These are phyloP conservation scores for Cyprinus carpio DNA, from an alignment of 2,113 vertebrate species.

Conservation along the genomic window DNA sequence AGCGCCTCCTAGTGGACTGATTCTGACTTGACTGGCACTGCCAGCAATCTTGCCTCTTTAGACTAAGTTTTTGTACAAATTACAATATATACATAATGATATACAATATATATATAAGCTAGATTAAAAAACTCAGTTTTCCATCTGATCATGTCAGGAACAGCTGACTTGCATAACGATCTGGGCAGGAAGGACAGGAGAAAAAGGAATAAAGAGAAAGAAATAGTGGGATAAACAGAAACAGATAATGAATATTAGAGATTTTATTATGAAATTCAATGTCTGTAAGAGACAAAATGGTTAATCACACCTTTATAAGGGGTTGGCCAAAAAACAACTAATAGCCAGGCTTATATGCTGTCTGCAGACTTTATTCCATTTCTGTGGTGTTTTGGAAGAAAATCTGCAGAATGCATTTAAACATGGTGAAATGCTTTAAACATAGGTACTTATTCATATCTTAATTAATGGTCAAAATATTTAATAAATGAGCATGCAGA, in stretches of 20 bases:
- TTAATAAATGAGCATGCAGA: background rate
- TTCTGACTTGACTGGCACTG: conserved; percentile 23
- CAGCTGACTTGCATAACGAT: conserved; percentile 74
- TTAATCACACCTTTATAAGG: background rate
- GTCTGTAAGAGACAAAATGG: conserved; percentile 6
- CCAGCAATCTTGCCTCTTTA: conserved; percentile 10
- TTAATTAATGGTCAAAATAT: background rate
- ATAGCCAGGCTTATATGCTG: too few species aligned
- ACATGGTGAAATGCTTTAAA: background rate
- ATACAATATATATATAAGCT: conserved; percentile 19
- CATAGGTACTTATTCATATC: background rate
- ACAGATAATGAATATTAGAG: conserved; percentile 55
- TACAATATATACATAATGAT: conserved; percentile 27
- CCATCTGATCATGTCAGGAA: conserved; percentile 75
- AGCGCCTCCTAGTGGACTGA: conserved; percentile 39
- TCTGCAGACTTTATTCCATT: background rate
- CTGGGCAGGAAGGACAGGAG: conserved; percentile 69
- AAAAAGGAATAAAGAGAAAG: conserved; percentile 39
- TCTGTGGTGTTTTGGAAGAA: background rate
- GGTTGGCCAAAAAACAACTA: background rate
- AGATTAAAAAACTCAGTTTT: conserved; percentile 12
- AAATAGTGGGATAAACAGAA: conserved; percentile 7
- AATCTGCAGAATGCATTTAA: conserved; percentile 22
- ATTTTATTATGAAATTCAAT: conserved; percentile 36
- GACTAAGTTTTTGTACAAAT: background rate